These are phyloP conservation scores for Caenorhabditis brenneri DNA, from an alignment of 1,140 invertebrate species.

Conservation along the genomic window DNA sequence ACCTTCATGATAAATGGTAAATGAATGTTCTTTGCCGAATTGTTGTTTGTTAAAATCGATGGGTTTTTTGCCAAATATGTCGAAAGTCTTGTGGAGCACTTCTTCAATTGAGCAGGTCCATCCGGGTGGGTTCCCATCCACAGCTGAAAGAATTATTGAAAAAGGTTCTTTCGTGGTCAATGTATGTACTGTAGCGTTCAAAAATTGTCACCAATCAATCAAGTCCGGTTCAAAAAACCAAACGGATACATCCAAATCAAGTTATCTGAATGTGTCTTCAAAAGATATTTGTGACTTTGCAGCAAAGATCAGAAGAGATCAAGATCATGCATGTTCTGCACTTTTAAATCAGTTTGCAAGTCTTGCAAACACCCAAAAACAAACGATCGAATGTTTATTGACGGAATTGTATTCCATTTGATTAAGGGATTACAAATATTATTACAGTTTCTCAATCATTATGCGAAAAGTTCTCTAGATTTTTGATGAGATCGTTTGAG, in stretches of 20 bases:
- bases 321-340: not conserved
- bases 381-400: too few species aligned
- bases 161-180: too few species aligned
- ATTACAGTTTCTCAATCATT: too few species aligned
- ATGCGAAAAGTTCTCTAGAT: too few species aligned
- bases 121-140: constrained; percentile 98
- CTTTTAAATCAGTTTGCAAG: constrained; percentile 37
- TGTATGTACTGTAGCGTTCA: not conserved
- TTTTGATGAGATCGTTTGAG: too few species aligned
- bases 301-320: not conserved
- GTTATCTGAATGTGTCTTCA: not conserved
- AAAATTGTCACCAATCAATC: constrained; percentile 74
- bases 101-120: constrained; percentile 79
- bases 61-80: constrained; percentile 69
- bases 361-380: constrained; percentile 14
- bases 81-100: constrained; percentile 48
- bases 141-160: too few species aligned
- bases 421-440: too few species aligned
- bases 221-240: constrained; percentile 72
- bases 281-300: not conserved
- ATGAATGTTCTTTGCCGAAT: constrained; percentile 71
- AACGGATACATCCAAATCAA: constrained; percentile 76
- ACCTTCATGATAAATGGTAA: constrained; percentile 95
- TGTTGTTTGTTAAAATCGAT: constrained; percentile 79
- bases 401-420: too few species aligned